A percentile compares a stretch with the other conserved stretches of the same genome.
These are phyloP conservation scores for Nymphalis urticae DNA, from an alignment of 2,888 invertebrate genomes.

Conservation along the genomic window DNA sequence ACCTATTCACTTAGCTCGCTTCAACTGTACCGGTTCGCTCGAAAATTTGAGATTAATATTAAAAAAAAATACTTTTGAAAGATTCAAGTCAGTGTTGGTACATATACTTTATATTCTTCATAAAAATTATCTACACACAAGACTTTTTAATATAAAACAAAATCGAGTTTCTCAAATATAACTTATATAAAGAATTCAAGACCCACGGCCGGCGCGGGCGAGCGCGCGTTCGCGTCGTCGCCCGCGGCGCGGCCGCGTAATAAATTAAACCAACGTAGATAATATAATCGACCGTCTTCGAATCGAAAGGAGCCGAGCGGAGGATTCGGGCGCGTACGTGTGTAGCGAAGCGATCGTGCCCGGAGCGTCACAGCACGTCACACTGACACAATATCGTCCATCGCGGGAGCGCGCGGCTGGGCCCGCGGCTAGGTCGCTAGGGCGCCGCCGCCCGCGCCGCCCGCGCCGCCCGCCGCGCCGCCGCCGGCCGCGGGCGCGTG, in stretches of 20 bases:
- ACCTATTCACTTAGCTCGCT: constrained; percentile 41
- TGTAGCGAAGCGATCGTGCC: constrained; percentile 44
- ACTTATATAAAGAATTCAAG: constrained; percentile 61
- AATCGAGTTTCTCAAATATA: constrained; percentile 72
- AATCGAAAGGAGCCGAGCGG: constrained; percentile 38
- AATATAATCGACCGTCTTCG: constrained; percentile 37
- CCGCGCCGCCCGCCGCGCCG: constrained; percentile 39
- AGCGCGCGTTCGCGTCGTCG: constrained; percentile 33
- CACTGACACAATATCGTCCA: constrained; percentile 33
- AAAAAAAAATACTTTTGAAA: constrained; percentile 50
- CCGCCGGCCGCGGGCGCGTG: constrained; percentile 39
- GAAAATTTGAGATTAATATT: constrained; percentile 36
- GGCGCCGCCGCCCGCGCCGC: constrained; percentile 38
- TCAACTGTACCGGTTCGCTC: constrained; percentile 32
- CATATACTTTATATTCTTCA: constrained; percentile 79
- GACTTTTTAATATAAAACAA: constrained; percentile 75
- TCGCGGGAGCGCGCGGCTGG: constrained; percentile 44
- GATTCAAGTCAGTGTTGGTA: constrained; percentile 69
- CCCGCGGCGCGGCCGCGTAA: constrained; percentile 40
- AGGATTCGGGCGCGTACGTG: constrained; percentile 45
- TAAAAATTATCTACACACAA: constrained; percentile 81
- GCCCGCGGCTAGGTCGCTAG: constrained; percentile 39
- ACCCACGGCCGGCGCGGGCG: constrained; percentile 41
- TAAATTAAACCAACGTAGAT: constrained; percentile 52
- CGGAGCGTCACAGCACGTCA: constrained; percentile 33